A percentile compares a stretch with the other conserved stretches of the same genome.
Evolutionary conservation across 1,140 invertebrate species (phyloP).

Genomic region (Drosophila pseudoananassae): DNA sequence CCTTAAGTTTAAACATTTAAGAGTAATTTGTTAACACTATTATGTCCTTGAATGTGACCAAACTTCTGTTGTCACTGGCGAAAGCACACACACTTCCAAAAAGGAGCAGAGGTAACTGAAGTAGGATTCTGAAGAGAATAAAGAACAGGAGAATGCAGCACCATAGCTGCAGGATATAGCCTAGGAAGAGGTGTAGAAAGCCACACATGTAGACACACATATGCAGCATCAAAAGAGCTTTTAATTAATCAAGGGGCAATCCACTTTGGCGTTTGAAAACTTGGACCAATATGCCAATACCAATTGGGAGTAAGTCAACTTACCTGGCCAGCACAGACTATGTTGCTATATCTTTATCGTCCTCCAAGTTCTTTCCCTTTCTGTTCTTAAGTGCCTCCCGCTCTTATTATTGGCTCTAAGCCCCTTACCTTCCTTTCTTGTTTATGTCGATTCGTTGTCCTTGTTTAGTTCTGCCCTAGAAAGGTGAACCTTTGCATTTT

Average conservation of each 20-base stretch:
- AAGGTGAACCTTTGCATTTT: not conserved
- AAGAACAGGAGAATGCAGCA: conserved; percentile 1
- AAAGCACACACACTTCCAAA: not conserved
- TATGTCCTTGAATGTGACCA: conserved; percentile 19
- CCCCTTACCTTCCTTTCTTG: not conserved
- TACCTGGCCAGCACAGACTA: not conserved
- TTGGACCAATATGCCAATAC: conserved; percentile 66
- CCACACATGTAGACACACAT: conserved; percentile 10
- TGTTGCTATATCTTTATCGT: not conserved
- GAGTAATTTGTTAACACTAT: conserved; percentile 2
- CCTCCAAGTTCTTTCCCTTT: not conserved
- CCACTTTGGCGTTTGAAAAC: conserved; percentile 68
- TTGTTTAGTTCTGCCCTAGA: not conserved
- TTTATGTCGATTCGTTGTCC: conserved; percentile 12
- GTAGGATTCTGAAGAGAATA: not conserved
- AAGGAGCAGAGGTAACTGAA: conserved; percentile 2
- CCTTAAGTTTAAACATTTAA: not conserved
- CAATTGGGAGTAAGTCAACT: conserved; percentile 51
- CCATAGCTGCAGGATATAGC: too few species aligned
- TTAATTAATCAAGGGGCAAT: conserved; percentile 79
- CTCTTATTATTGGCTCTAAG: not conserved
- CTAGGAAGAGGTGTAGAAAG: conserved; percentile 8
- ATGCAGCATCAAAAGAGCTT: conserved; percentile 47
- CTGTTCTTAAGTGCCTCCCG: not conserved
- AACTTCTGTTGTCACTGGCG: conserved; percentile 26